Conservation (phyloP, 2,113 vertebrate species). For the Sclerurus mexicanus region DNA sequence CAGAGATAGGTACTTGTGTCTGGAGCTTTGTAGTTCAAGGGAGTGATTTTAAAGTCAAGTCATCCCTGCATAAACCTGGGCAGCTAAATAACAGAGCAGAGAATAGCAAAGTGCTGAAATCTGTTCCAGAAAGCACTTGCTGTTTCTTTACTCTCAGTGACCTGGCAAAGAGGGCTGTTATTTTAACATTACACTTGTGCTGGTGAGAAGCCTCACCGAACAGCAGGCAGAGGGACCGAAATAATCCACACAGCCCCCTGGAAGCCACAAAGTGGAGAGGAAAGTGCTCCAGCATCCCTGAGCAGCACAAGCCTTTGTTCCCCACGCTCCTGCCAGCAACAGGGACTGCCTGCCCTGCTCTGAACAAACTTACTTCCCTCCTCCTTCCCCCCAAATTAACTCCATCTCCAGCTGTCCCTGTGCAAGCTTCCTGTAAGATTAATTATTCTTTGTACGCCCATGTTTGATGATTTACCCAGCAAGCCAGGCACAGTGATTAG, state of each 20-base stretch:
- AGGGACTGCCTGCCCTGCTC: neutral
- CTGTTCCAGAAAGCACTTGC: neutral
- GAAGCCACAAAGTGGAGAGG: neutral
- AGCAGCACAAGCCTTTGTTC: constrained; percentile 5
- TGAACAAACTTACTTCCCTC: neutral
- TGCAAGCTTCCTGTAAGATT: constrained; percentile 33
- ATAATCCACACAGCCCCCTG: neutral
- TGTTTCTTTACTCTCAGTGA: neutral
- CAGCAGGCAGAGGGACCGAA: neutral
- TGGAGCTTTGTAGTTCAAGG: constrained; percentile 1
- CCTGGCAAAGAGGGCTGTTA: neutral
- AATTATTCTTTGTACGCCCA: constrained; percentile 41
- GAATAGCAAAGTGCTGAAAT: neutral
- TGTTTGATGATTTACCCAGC: constrained; percentile 59
- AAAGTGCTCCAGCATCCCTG: neutral
- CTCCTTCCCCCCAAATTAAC: constrained; percentile 35
- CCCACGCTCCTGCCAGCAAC: neutral
- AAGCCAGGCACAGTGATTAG: neutral
- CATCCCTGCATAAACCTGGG: neutral
- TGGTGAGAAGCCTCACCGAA: neutral
- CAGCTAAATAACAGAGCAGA: constrained; percentile 12
- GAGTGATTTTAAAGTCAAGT: constrained; percentile 9
- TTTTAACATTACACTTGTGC: neutral
- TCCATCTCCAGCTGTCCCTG: constrained; percentile 40
- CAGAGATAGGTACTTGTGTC: neutral